A percentile compares a stretch with the other conserved stretches of the same genome.
Conservation (phyloP, 23 tunicate genomes). For the Styela clava region DNA sequence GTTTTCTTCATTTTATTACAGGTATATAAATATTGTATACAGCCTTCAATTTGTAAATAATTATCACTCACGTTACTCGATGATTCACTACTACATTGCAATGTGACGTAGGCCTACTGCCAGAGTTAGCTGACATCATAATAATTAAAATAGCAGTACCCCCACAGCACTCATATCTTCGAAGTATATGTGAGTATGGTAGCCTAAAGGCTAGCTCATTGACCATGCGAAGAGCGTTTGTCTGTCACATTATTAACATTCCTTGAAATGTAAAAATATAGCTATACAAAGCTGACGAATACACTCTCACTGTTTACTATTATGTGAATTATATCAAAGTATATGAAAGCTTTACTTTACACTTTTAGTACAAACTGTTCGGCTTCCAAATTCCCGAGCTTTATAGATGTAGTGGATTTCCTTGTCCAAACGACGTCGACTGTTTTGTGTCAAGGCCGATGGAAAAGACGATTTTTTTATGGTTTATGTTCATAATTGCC, state of each 20-base stretch:
- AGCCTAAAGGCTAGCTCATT: too few species aligned
- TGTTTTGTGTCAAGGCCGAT: slow-evolving; percentile 98
- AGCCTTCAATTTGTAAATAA: not conserved
- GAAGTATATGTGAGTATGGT: too few species aligned
- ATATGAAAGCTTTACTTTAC: too few species aligned
- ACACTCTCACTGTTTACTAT: too few species aligned
- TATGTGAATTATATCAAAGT: too few species aligned
- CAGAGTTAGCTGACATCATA: too few species aligned
- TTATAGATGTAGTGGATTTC: slow-evolving; percentile 69
- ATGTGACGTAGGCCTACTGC: not conserved
- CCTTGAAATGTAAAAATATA: too few species aligned
- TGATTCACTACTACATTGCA: not conserved
- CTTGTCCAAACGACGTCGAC: slow-evolving; percentile 94
- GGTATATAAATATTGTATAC: slow-evolving; percentile 26
- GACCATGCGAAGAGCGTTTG: too few species aligned
- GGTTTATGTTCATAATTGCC: slow-evolving; percentile 93
- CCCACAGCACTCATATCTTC: too few species aligned
- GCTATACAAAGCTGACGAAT: too few species aligned
- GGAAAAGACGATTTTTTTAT: slow-evolving; percentile 98
- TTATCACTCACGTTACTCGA: not conserved
- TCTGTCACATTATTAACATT: too few species aligned
- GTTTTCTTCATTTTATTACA: slow-evolving; percentile 82
- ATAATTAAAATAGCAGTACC: too few species aligned
- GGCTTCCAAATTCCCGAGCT: slow-evolving; percentile 68
- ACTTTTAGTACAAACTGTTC: slow-evolving; percentile 67